Evolutionary conservation across 2,888 invertebrate genomes (phyloP).

Genomic region (Drosophila demipolita): DNA sequence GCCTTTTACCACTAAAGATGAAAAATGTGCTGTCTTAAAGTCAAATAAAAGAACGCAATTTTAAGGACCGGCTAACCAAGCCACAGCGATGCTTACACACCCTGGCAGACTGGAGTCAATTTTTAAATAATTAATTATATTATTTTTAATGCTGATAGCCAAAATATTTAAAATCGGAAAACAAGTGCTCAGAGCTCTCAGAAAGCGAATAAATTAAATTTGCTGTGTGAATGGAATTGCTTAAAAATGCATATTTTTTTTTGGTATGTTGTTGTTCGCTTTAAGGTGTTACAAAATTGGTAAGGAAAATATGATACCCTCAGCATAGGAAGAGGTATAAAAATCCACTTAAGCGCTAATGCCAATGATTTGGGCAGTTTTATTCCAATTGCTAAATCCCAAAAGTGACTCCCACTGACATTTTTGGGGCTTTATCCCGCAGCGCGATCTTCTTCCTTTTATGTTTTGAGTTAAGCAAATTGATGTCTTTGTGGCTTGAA

Average conservation of each 20-base stretch:
- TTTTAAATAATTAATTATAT: no score
- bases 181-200: neutral
- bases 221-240: neutral
- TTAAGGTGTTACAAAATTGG: neutral
- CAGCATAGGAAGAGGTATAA: neutral
- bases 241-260: neutral
- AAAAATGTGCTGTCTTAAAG: slow-evolving; percentile 35
- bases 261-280: neutral
- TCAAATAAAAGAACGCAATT: slow-evolving; percentile 3
- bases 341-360: slow-evolving; percentile 55
- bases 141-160: no score
- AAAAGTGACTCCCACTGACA: neutral
- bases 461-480: slow-evolving; percentile 25
- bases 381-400: slow-evolving; percentile 3
- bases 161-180: neutral
- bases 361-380: slow-evolving; percentile 50
- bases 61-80: neutral
- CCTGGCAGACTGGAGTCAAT: neutral
- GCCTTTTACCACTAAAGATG: slow-evolving; percentile 40
- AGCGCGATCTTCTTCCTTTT: neutral
- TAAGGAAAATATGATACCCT: neutral
- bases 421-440: neutral
- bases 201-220: neutral
- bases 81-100: neutral
- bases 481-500: slow-evolving; percentile 59